Evolutionary conservation across 2,888 invertebrate genomes (phyloP), one percentile per base, ranked within the genome.

Genomic region (Microctonus brassicae): DNA sequence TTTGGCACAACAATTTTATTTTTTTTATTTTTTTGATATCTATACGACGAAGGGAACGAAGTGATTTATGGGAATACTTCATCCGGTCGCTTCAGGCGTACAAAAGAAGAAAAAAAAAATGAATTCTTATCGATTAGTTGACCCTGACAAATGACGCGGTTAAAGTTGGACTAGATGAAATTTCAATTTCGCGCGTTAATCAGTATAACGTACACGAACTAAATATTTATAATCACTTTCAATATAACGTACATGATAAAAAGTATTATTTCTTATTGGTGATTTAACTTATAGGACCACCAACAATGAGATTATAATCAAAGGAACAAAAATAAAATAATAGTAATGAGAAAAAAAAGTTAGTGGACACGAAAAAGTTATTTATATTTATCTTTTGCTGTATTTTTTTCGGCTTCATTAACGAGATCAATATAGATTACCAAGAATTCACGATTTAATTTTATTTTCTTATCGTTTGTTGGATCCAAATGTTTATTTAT

Each of bases 341-440:
- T 29, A 29, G 7, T 29, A 29, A 29, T 29, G 7, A 29, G 29
- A 29, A 29, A 29, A 29, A n/a, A n/a, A n/a, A n/a, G n/a, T n/a
- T n/a, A n/a, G n/a, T n/a, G n/a, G n/a, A n/a, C n/a, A n/a, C n/a
- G n/a, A n/a, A n/a, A n/a, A n/a, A n/a, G n/a, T 29, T 29, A 29
- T 24, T n/a, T 52, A 29, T 29, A 1, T 47, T 64, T 47, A n/a
- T 47, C 33, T 63, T 26, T 42, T 47, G 39, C n/a, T 39, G 61
- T 58, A 22, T n/a, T 61, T 61, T 20, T 17, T 58, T 26, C 33
- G 61, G 33, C 63, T 17, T 52, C 63, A 64, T 64, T 64, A 64
- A 52, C 20, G 20, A 52, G 33, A 64, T 42, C 9, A 13, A 62
- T 39, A 24, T 39, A 24, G 62, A 62, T 62, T 55, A 55, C 22